Evolutionary conservation across 2,797 vertebrate species (phyloP).

Genomic region (Serranus cabrilla): DNA sequence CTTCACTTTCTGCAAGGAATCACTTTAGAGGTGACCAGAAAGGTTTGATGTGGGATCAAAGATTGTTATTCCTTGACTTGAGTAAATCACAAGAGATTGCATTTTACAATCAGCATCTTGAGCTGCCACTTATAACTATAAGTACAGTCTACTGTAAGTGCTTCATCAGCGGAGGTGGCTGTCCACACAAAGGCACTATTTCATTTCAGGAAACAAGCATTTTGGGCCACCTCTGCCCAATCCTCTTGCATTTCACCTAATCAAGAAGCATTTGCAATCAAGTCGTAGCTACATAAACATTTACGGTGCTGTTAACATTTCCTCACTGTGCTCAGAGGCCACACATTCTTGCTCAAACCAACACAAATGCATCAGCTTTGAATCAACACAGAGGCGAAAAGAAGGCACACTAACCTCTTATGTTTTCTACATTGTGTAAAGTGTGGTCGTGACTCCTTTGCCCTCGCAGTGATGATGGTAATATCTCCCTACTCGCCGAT

Average conservation of each 20-base stretch:
- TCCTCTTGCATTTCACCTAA: slow-evolving; percentile 26
- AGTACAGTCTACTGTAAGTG: slow-evolving; percentile 32
- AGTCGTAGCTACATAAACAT: slow-evolving; percentile 42
- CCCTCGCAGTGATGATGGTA: slow-evolving; percentile 81
- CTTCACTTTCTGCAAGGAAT: not conserved
- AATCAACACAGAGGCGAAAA: slow-evolving; percentile 2
- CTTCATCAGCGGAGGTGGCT: slow-evolving; percentile 27
- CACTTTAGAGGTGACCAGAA: slow-evolving; percentile 18
- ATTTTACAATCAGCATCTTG: slow-evolving; percentile 42
- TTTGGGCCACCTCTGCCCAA: slow-evolving; percentile 22
- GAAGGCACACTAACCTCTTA: slow-evolving; percentile 79
- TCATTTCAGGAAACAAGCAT: slow-evolving; percentile 15
- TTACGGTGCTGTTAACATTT: slow-evolving; percentile 46
- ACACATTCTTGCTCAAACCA: slow-evolving; percentile 28
- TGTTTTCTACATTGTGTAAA: slow-evolving; percentile 82
- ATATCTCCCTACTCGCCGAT: slow-evolving; percentile 78
- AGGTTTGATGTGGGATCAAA: slow-evolving; percentile 6
- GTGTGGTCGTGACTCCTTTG: slow-evolving; percentile 84
- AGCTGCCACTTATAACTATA: slow-evolving; percentile 35
- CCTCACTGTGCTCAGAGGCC: slow-evolving; percentile 53
- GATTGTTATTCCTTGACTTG: slow-evolving; percentile 16
- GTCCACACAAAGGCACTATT: slow-evolving; percentile 42
- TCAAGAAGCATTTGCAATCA: slow-evolving; percentile 37
- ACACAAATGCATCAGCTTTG: slow-evolving; percentile 30
- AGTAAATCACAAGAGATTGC: slow-evolving; percentile 4